phyloP scores from a whole-genome alignment of 2,888 invertebrate species.

The Parnassius glacialis region DNA sequence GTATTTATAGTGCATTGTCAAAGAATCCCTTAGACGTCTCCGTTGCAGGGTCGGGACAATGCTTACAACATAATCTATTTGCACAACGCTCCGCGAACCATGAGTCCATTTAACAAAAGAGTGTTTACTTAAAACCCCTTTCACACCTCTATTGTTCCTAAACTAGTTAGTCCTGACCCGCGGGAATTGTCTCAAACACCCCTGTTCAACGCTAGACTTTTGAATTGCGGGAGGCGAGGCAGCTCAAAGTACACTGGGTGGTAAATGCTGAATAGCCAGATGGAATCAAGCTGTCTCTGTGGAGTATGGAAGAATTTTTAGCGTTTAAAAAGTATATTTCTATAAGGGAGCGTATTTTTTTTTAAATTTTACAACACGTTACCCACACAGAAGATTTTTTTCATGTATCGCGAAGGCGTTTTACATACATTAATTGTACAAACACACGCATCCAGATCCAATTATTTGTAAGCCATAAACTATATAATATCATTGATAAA shows the following conservation, averaged over 20 bases:
- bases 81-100: constrained; percentile 62
- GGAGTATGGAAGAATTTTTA: constrained; percentile 61
- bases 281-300: constrained; percentile 58
- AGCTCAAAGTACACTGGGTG: constrained; percentile 43
- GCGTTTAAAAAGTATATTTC: constrained; percentile 32
- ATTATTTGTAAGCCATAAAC: too few species aligned
- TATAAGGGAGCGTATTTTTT: not conserved
- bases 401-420: too few species aligned
- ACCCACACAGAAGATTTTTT: too few species aligned
- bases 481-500: too few species aligned
- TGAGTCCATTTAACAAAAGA: constrained; percentile 69
- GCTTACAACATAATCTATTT: constrained; percentile 70
- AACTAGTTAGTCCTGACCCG: constrained; percentile 48
- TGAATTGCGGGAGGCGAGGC: constrained; percentile 33
- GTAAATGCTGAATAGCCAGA: constrained; percentile 55
- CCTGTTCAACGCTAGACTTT: constrained; percentile 30
- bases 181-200: constrained; percentile 35
- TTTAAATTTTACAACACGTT: too few species aligned
- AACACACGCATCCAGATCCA: too few species aligned
- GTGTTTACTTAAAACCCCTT: constrained; percentile 78
- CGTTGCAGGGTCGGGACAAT: constrained; percentile 42
- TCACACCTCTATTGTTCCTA: constrained; percentile 72
- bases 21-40: constrained; percentile 33
- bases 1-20: constrained; percentile 32
- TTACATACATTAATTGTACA: too few species aligned